Conservation (phyloP, 2,888 invertebrate species). For the Pyrochroa serraticornis region DNA sequence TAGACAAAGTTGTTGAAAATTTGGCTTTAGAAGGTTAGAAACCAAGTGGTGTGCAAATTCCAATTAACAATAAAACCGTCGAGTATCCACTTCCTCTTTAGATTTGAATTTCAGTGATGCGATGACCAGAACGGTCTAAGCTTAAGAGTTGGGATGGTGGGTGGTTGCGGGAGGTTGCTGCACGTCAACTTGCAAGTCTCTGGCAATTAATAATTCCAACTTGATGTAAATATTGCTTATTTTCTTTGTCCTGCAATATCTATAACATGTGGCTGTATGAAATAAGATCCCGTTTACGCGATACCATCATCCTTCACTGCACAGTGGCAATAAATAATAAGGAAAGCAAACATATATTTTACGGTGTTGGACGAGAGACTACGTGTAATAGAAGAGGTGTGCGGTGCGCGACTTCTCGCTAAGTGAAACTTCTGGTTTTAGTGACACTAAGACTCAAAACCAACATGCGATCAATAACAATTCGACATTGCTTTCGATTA, state of each 20-base stretch:
- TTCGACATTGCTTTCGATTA: slow-evolving; percentile 18
- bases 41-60: no score
- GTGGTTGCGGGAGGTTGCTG: no score
- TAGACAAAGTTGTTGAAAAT: no score
- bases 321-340: slow-evolving; percentile 20
- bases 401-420: slow-evolving; percentile 12
- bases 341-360: slow-evolving; percentile 22
- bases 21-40: no score
- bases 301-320: slow-evolving; percentile 20
- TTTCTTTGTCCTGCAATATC: slow-evolving; percentile 8
- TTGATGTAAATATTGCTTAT: slow-evolving; percentile 13
- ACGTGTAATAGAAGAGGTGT: slow-evolving; percentile 13
- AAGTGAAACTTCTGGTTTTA: slow-evolving; percentile 22
- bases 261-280: slow-evolving; percentile 22
- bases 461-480: slow-evolving; percentile 29
- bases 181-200: no score
- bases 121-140: no score
- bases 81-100: no score
- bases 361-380: neutral
- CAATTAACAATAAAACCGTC: no score
- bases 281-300: slow-evolving; percentile 28
- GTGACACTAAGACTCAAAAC: slow-evolving; percentile 26
- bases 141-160: no score
- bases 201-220: slow-evolving; percentile 6
- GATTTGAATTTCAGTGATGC: no score